Conservation (phyloP, 1,140 invertebrate genomes). For the Temnothorax curvispinosus region DNA sequence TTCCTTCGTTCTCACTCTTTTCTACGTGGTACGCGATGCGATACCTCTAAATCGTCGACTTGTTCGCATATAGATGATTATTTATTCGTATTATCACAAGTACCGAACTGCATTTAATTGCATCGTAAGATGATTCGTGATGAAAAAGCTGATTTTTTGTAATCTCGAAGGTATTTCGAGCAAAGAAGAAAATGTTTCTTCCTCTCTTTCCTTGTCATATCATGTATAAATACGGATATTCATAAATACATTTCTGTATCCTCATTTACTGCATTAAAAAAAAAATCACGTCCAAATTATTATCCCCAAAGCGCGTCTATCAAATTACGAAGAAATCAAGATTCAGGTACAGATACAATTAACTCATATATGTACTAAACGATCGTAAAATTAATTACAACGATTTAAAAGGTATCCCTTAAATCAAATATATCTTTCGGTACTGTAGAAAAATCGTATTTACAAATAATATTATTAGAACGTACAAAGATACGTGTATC, state of each 20-base stretch:
- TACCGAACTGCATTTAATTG: constrained; percentile 44
- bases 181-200: constrained; percentile 7
- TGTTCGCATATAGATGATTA: constrained; percentile 37
- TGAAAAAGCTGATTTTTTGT: constrained; percentile 35
- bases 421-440: constrained; percentile 47
- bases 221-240: background rate
- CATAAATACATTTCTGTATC: background rate
- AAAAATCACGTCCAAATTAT: constrained; percentile 12
- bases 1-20: constrained; percentile 44
- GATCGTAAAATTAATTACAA: constrained; percentile 50
- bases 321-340: constrained; percentile 55
- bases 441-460: constrained; percentile 50
- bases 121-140: constrained; percentile 35
- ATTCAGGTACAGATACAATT: constrained; percentile 58
- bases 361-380: constrained; percentile 53
- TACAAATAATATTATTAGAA: constrained; percentile 59
- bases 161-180: background rate
- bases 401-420: constrained; percentile 43
- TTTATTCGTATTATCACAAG: constrained; percentile 54
- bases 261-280: constrained; percentile 10
- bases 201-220: background rate
- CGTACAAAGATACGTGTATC: constrained; percentile 29
- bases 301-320: constrained; percentile 39
- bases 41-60: constrained; percentile 31
- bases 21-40: background rate